These are phyloP conservation scores for Larimichthys polyactis DNA, from an alignment of 2,113 vertebrate genomes.

Conservation along the genomic window DNA sequence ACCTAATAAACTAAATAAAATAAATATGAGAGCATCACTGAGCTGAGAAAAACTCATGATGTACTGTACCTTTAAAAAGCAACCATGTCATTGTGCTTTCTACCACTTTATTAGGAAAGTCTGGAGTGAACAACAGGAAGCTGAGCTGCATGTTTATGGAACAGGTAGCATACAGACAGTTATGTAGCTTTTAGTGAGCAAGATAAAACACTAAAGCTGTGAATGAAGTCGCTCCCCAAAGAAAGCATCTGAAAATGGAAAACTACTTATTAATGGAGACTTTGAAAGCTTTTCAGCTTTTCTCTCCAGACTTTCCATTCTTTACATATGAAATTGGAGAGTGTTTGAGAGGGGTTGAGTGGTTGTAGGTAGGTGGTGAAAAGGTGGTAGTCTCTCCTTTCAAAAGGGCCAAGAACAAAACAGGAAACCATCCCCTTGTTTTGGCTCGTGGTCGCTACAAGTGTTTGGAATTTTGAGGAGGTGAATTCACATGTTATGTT, in stretches of 20 bases:
- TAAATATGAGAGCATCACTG: too few species aligned
- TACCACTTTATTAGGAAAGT: conserved; percentile 39
- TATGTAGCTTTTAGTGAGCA: conserved; percentile 4
- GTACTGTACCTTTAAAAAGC: conserved; percentile 1
- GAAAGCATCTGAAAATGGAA: conserved; percentile 63
- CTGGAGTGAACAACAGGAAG: conserved; percentile 62
- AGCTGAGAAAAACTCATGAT: background rate
- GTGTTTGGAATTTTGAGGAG: conserved; percentile 77
- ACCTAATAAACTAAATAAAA: background rate
- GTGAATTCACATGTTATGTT: conserved; percentile 65
- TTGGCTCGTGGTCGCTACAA: conserved; percentile 75
- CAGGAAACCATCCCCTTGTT: conserved; percentile 80
- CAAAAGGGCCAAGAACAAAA: conserved; percentile 76
- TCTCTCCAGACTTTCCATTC: conserved; percentile 62
- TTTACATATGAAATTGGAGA: conserved; percentile 21
- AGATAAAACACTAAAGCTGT: conserved; percentile 59
- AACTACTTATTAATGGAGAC: conserved; percentile 52
- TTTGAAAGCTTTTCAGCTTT: conserved; percentile 53
- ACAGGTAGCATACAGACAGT: conserved; percentile 32
- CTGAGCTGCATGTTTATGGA: conserved; percentile 49
- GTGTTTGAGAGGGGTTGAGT: background rate
- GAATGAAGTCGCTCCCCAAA: background rate
- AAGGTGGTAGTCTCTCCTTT: conserved; percentile 67
- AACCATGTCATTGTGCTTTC: background rate
- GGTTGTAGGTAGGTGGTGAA: conserved; percentile 24